Evolutionary conservation across 2,797 vertebrate genomes (phyloP), one percentile per base, ranked within the genome.

Genomic region (Danio choprae): DNA sequence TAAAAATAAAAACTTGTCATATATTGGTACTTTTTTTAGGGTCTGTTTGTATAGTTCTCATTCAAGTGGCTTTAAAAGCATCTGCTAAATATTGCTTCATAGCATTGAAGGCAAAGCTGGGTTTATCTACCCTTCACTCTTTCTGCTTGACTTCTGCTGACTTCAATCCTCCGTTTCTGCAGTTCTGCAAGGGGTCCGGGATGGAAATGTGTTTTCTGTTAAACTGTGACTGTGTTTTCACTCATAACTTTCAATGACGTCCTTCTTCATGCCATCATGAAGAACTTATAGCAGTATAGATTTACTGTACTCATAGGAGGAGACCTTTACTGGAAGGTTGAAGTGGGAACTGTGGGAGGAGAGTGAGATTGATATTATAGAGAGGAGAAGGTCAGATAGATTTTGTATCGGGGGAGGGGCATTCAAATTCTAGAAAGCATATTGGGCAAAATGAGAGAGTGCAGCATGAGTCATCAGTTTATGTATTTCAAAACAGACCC

Each of bases 141-240:
- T 36, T 51, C 46, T 50, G 13, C 36, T 5, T 29, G 11, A 43
- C 40, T 63, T 1, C 20, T 8, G 13, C 10, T 55, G 12, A 20
- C 18, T 41, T 6, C 4, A 20, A 11, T 70, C 18, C 9, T 44
- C 50, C 22, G 38, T 48, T 74, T 22, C 11, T 62, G 29, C 29
- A 20, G 16, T 18, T 59, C 41, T 29, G 8, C 41, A 58, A 53
- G 20, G 20, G 4, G 36, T 55, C 40, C 29, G 2, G 9, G 11
- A 13, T 56, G n/a, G 18, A 43, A 22, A 72, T 43, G 18, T 72
- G 40, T 50, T 50, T 67, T 67, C 7, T 67, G 44, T 36, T 67
- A 48, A 22, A 46, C 63, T 67, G 64, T 29, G 44, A 44, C 6
- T 65, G 12, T 64, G 40, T 67, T 29, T 48, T 67, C 13, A 48